A percentile compares a stretch with the other conserved stretches of the same genome.
Evolutionary conservation across 2,113 vertebrate species (phyloP).

Genomic region (Climacteris rufus): DNA sequence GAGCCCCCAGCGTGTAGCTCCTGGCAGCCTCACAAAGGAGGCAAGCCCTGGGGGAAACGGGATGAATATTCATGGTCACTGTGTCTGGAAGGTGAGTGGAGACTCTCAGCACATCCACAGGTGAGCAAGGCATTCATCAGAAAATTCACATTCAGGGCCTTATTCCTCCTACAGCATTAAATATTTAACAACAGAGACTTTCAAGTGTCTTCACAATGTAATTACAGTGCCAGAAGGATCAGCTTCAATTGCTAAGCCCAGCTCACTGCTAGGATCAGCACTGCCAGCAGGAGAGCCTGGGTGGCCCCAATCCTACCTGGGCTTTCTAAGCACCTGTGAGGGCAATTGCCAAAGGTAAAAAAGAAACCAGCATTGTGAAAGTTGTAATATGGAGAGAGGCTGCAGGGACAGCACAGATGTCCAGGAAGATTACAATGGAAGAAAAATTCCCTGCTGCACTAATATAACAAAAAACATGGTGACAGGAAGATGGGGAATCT

Average conservation of each 20-base stretch:
- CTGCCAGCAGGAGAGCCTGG: neutral
- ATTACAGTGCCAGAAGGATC: neutral
- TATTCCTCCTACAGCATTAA: neutral
- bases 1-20: neutral
- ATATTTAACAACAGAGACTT: slow-evolving; percentile 34
- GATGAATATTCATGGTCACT: slow-evolving; percentile 21
- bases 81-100: neutral
- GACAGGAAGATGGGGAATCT: neutral
- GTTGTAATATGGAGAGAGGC: neutral
- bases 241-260: neutral
- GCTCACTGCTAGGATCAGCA: fast-evolving
- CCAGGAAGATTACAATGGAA: neutral
- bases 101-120: neutral
- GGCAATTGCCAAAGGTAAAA: neutral
- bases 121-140: neutral
- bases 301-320: neutral
- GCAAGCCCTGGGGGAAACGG: neutral
- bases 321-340: neutral
- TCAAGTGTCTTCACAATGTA: neutral
- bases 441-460: neutral
- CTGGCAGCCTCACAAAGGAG: neutral
- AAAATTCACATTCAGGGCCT: neutral
- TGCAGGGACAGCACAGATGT: neutral
- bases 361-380: neutral
- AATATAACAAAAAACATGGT: neutral